phyloP scores from a whole-genome alignment of 2,888 invertebrate genomes.

The Drosophila histrio region DNA sequence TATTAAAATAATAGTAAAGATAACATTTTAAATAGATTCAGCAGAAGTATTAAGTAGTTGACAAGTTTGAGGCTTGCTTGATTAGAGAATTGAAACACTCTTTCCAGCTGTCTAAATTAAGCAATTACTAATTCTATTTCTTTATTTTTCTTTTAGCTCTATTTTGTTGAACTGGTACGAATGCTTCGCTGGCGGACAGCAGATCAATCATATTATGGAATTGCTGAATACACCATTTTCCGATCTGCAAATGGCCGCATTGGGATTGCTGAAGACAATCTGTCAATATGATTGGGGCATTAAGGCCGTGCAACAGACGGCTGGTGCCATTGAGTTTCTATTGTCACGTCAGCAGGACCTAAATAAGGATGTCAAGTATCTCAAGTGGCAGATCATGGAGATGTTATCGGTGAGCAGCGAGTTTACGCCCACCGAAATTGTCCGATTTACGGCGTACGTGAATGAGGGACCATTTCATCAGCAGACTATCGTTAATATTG shows the following conservation, averaged over 20 bases:
- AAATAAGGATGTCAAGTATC: constrained; percentile 85
- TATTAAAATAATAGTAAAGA: too few species aligned
- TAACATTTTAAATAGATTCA: too few species aligned
- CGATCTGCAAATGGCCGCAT: constrained; percentile 89
- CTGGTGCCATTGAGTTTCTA: constrained; percentile 91
- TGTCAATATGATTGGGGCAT: constrained; percentile 92
- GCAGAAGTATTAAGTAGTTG: too few species aligned
- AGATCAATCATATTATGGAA: constrained; percentile 85
- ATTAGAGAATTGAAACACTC: too few species aligned
- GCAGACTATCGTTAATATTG: constrained; percentile 89
- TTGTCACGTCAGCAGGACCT: constrained; percentile 89
- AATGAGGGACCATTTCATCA: constrained; percentile 92
- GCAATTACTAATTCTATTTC: not conserved
- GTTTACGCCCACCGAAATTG: constrained; percentile 87
- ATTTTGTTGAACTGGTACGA: constrained; percentile 88
- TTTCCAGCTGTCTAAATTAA: too few species aligned
- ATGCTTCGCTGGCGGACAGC: constrained; percentile 85
- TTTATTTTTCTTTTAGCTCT: constrained; percentile 66
- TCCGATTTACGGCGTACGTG: constrained; percentile 88
- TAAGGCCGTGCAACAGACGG: constrained; percentile 88
- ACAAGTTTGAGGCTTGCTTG: too few species aligned
- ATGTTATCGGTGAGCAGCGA: constrained; percentile 86
- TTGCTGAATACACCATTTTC: constrained; percentile 91
- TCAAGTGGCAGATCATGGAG: constrained; percentile 90
- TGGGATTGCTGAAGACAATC: constrained; percentile 88